These are phyloP conservation scores for Engraulis encrasicolus DNA, from an alignment of 2,113 vertebrate species.

Conservation along the genomic window DNA sequence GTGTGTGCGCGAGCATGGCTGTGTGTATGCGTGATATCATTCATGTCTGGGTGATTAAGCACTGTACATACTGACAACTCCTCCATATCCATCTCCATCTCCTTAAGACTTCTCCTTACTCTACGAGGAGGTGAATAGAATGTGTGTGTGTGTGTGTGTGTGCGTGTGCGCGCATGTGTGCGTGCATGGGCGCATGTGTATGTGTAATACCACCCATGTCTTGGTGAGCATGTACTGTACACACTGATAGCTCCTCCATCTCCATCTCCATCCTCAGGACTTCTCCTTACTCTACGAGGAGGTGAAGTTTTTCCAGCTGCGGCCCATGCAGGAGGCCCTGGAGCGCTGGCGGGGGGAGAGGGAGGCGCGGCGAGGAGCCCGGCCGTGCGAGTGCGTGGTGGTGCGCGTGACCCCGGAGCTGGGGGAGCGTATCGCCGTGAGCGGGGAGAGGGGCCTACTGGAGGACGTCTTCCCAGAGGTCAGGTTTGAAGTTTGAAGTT, in stretches of 20 bases:
- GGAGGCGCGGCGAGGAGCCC: constrained; percentile 74
- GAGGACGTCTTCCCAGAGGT: constrained; percentile 93
- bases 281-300: constrained; percentile 94
- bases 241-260: too few relatives aligned
- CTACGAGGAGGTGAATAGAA: constrained; percentile 94
- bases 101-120: constrained; percentile 90
- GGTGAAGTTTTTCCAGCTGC: constrained; percentile 92
- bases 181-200: background rate
- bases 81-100: constrained; percentile 29
- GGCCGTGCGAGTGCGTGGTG: constrained; percentile 88
- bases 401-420: constrained; percentile 89
- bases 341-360: constrained; percentile 88
- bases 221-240: too few relatives aligned
- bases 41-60: too few relatives aligned
- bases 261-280: constrained; percentile 77
- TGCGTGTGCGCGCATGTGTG: background rate
- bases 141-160: too few relatives aligned
- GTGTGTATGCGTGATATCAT: background rate
- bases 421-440: constrained; percentile 89
- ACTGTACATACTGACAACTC: too few relatives aligned
- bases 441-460: constrained; percentile 84
- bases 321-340: constrained; percentile 87
- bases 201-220: background rate
- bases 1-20: background rate
- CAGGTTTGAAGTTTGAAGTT: too few relatives aligned